Evolutionary conservation across 37 sponge, comb jelly and placozoan genomes (phyloP).

Genomic region (Chondrilla cf. caribensis): DNA sequence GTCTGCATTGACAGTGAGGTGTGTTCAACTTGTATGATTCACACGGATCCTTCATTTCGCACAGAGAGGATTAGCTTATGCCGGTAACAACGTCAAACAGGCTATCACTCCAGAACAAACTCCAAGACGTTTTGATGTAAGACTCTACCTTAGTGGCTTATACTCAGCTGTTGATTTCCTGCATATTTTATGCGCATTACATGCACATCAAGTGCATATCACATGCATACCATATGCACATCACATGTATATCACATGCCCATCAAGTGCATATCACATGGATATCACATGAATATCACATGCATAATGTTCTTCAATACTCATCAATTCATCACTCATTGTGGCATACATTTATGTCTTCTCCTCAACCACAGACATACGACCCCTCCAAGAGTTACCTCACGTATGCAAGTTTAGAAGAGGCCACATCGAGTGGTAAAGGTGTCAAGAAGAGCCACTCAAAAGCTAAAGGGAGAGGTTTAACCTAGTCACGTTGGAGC

Average conservation of each 20-base stretch:
- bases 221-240: too few relatives aligned
- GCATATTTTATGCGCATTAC: too few relatives aligned
- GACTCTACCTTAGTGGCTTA: too few relatives aligned
- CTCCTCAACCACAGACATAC: not conserved
- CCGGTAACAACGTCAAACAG: constrained; percentile 92
- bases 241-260: too few relatives aligned
- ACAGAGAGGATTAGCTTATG: constrained; percentile 90
- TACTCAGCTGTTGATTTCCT: too few relatives aligned
- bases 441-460: not conserved
- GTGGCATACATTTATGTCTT: too few relatives aligned
- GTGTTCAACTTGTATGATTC: not conserved
- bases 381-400: not conserved
- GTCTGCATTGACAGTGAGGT: too few relatives aligned
- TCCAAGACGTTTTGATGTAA: constrained; percentile 24
- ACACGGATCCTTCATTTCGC: not conserved
- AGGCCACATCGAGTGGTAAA: not conserved
- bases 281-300: too few relatives aligned
- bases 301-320: too few relatives aligned
- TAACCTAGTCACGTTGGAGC: not conserved
- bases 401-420: not conserved
- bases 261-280: too few relatives aligned
- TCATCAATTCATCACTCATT: too few relatives aligned
- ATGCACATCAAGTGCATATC: too few relatives aligned
- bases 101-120: constrained; percentile 35
- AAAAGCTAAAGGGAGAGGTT: not conserved